Evolutionary conservation across 2,888 invertebrate genomes (phyloP).

Genomic region (Apeira syringaria): DNA sequence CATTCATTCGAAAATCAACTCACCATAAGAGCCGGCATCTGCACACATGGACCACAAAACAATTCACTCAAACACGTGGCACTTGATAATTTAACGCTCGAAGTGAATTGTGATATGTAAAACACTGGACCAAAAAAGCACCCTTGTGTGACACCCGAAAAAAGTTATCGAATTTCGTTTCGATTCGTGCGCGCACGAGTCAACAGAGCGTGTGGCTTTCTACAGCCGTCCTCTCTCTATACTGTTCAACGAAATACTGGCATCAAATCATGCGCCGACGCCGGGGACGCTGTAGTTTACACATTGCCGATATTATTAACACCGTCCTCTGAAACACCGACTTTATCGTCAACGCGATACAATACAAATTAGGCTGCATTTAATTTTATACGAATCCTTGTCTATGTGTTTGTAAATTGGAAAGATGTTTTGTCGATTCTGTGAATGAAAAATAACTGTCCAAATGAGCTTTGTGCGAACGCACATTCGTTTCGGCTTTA

Average conservation of each 20-base stretch:
- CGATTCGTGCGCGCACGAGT: constrained; percentile 57
- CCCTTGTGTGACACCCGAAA: constrained; percentile 60
- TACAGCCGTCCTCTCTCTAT: constrained; percentile 61
- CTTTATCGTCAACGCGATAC: constrained; percentile 31
- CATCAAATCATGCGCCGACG: constrained; percentile 54
- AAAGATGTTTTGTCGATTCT: constrained; percentile 76
- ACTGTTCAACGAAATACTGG: constrained; percentile 60
- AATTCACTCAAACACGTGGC: constrained; percentile 49
- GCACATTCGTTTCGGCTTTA: constrained; percentile 69
- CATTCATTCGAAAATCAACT: constrained; percentile 68
- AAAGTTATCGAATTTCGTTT: constrained; percentile 52
- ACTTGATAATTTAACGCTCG: constrained; percentile 35
- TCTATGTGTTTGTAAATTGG: constrained; percentile 73
- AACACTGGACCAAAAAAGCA: constrained; percentile 60
- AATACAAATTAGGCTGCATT: constrained; percentile 26
- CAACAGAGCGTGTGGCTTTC: constrained; percentile 58
- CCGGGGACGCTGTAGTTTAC: constrained; percentile 61
- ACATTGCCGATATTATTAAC: constrained; percentile 69
- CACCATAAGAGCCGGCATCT: constrained; percentile 74
- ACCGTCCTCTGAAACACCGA: constrained; percentile 41
- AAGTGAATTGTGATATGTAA: constrained; percentile 36
- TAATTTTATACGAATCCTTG: constrained; percentile 42
- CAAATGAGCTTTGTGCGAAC: constrained; percentile 71
- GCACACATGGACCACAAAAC: constrained; percentile 54
- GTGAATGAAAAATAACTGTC: constrained; percentile 79